These are phyloP conservation scores for Corapipo altera DNA, from an alignment of 2,113 vertebrate species.

Conservation along the genomic window DNA sequence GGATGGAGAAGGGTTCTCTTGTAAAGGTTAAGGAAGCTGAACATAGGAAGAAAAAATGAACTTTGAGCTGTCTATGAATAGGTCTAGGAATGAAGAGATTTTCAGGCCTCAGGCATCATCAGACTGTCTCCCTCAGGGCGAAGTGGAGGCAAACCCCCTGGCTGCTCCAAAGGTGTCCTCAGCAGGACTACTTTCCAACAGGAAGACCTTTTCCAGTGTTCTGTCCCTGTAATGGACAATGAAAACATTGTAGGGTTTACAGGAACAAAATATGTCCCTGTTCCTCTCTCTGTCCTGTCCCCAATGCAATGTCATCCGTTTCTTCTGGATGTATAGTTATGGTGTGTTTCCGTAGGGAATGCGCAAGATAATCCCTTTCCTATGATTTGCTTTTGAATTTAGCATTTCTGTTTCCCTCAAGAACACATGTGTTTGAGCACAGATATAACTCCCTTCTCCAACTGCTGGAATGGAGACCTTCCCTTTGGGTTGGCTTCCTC, in stretches of 20 bases:
- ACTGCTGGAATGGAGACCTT: neutral
- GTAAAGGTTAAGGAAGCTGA: neutral
- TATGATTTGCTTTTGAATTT: neutral
- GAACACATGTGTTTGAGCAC: neutral
- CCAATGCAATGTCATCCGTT: neutral
- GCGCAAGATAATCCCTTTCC: neutral
- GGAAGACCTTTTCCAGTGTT: neutral
- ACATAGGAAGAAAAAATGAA: neutral
- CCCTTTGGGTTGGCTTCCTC: neutral
- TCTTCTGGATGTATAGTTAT: neutral
- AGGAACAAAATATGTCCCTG: neutral
- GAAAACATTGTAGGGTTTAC: neutral
- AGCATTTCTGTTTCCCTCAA: neutral
- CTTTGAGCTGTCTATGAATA: neutral
- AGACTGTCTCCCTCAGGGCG: rapidly evolving
- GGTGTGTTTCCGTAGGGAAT: neutral
- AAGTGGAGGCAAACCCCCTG: neutral
- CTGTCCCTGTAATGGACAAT: neutral
- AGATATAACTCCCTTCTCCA: neutral
- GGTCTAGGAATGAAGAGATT: neutral
- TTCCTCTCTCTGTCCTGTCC: neutral
- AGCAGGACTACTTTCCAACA: neutral
- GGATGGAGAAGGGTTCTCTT: neutral
- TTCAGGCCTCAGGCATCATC: neutral
- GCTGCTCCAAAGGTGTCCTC: neutral